Percentiles rank a stretch among this genome's conserved stretches.
These are phyloP conservation scores for Odocoileus hemionus DNA, from an alignment of 2,113 vertebrate species.

Conservation along the genomic window DNA sequence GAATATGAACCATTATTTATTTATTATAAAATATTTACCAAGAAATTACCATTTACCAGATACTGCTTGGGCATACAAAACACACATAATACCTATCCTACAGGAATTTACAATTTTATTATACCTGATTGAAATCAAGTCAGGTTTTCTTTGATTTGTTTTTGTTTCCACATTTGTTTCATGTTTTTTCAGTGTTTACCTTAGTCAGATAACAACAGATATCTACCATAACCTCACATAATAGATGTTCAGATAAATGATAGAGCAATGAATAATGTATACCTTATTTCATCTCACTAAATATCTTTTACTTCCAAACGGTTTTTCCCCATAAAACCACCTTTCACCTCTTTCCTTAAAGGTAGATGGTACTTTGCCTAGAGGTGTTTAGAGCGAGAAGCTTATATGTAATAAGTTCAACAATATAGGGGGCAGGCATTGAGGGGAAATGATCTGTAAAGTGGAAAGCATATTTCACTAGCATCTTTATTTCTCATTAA, in stretches of 20 bases:
- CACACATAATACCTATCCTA: background rate
- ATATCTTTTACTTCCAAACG: background rate
- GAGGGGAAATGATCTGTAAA: background rate
- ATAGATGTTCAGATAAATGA: background rate
- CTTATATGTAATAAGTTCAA: background rate
- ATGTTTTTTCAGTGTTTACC: background rate
- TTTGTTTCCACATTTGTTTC: background rate
- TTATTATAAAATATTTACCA: background rate
- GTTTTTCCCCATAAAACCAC: background rate
- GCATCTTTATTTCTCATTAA: background rate
- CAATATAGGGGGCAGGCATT: fast-evolving
- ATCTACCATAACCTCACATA: background rate
- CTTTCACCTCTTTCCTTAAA: background rate
- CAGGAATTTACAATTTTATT: background rate
- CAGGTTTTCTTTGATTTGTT: background rate
- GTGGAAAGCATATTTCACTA: background rate
- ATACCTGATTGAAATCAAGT: background rate
- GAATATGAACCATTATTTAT: background rate
- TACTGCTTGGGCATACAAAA: background rate
- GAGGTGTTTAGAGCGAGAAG: background rate
- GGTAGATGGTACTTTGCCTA: background rate
- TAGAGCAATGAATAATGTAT: background rate
- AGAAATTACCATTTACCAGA: background rate
- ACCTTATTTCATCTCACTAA: background rate
- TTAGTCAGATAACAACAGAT: background rate